Evolutionary conservation across 2,797 vertebrate genomes (phyloP), one percentile per base, ranked within the genome.

Genomic region (Pogoniulus pusillus): DNA sequence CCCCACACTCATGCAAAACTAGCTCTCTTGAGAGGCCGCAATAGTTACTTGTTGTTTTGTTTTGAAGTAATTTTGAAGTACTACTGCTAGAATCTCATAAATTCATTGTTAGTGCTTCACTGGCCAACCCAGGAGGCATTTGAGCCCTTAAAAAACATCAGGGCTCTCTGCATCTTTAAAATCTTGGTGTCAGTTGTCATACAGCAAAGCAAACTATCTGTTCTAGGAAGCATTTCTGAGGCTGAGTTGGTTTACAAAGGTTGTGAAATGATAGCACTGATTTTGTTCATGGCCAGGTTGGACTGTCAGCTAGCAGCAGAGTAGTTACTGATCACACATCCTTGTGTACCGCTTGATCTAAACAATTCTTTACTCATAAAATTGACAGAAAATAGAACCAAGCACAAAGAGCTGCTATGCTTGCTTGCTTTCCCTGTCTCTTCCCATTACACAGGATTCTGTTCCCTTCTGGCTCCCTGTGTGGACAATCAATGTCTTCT

Each of bases 291-390:
- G 22, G 23, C 22, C 32, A 78, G 22, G 53, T 70, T 32, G 78
- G 45, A 37, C 54, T 62, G 24, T 9, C 73, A 74, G 54, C 76
- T 89, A 69, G 30, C 82, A 69, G 27, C 7, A 23, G 23, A 34
- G 70, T 27, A 60, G 29, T 75, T 85, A 77, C 41, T 93, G 70
- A 87, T 37, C 51, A 62, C 69, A 65, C 7, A 12, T 32, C 70
- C 35, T 57, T 62, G 43, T 43, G 37, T 72, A 32, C 47, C 82
- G 58, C 47, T 82, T 1, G 0, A 79, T 80, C 62, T 80, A 90
- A 93, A 93, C 37, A 84, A 71, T 78, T 75, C n/a, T 91, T 80
- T 80, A 65, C 72, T 87, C 65, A 71, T 94, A 91, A 80, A 58
- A 66, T 26, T 54, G 47, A 12, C 45, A 72, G 66, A 90, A 88